Percentiles rank a stretch among this genome's conserved stretches.
Conservation (phyloP, 2,888 invertebrate genomes). For the Sarcophaga subvicina region DNA sequence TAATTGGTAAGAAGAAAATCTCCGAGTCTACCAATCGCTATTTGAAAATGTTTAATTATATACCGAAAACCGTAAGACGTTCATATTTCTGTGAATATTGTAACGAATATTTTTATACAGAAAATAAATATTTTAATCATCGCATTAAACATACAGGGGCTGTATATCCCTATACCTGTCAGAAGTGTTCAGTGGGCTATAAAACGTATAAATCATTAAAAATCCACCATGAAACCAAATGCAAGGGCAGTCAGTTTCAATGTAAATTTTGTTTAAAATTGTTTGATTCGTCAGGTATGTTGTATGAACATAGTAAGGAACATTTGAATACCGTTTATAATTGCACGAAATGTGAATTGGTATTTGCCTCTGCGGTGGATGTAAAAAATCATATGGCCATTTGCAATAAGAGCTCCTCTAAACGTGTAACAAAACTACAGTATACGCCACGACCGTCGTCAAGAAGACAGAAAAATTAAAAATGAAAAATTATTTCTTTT, state of each 20-base stretch:
- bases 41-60: conserved; percentile 71
- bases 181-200: conserved; percentile 34
- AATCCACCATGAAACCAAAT: conserved; percentile 17
- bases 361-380: conserved; percentile 42
- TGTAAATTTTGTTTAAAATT: not conserved
- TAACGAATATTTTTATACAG: conserved; percentile 64
- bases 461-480: not conserved
- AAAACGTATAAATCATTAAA: not conserved
- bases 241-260: not conserved
- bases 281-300: not conserved
- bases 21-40: conserved; percentile 59
- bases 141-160: conserved; percentile 61
- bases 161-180: conserved; percentile 43
- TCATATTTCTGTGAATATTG: conserved; percentile 74
- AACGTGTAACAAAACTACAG: conserved; percentile 19
- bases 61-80: conserved; percentile 71
- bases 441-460: conserved; percentile 28
- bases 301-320: conserved; percentile 41
- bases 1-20: conserved; percentile 69
- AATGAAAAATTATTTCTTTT: not conserved
- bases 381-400: conserved; percentile 55
- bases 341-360: conserved; percentile 56
- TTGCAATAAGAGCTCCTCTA: conserved; percentile 30
- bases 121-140: conserved; percentile 71
- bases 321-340: conserved; percentile 44